Evolutionary conservation across 2,113 vertebrate genomes (phyloP), one percentile per base, ranked within the genome.

Genomic region (Chlorocebus sabaeus): DNA sequence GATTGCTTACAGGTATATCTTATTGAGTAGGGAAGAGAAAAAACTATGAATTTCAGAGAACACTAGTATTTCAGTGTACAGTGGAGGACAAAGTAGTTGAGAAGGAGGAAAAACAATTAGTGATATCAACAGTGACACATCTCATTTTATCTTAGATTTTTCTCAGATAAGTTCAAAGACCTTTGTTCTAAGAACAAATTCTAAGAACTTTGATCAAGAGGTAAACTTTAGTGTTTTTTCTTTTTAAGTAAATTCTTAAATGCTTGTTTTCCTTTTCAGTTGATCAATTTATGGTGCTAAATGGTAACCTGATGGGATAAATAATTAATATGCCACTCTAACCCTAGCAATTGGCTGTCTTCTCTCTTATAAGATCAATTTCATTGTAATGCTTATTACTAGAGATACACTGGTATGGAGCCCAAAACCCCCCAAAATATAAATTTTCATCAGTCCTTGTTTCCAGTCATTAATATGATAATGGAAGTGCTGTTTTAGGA

Each of bases 41-140:
- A 30, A 48, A 70, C 11, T 13, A 4, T 0, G 23, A 43, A 12
- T 52, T 57, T 87, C 11, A 17, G 75, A 79, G 57, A 67, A 43
- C 7, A 23, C 40, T 23, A 9, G 17, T 50, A 2, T 78, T 93
- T 64, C 25, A 6, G 6, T 22, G 10, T 32, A 14, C 18, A 8
- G 5, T 16, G 1, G 25, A 20, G 35, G 32, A 43, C 45, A 57
- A 82, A 75, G 30, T 7, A 18, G 0, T 35, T 25, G 35, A 30
- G 45, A 35, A 40, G 25, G 48, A 43, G 48, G 32, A n/a, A 82
- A 78, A 80, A 27, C 13, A 16, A 8, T 38, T 43, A 18, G 0
- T 14, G 61, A 27, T n/a, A 13, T 8, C 18, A 35, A 22, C 1
- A 17, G 3, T 5, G 48, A 35, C 0, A 13, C n/a, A 0, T 11